phyloP scores from a whole-genome alignment of 2,113 vertebrate species.

The Fregetta grallaria region DNA sequence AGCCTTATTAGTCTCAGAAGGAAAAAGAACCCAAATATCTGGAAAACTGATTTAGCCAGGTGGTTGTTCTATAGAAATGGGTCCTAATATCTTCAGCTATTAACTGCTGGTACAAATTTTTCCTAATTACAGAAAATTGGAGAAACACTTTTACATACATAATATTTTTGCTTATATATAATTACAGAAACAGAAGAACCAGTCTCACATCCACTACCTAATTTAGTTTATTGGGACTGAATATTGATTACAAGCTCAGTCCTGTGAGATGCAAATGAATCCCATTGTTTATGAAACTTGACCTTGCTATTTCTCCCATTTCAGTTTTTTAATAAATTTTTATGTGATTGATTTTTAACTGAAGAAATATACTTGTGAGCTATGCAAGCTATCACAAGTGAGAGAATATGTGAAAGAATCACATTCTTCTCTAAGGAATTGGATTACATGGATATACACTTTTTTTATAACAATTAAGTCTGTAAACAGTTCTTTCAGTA shows the following conservation, averaged over 20 bases:
- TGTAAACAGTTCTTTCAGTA: neutral
- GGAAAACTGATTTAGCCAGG: neutral
- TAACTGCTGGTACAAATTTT: neutral
- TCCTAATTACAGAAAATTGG: neutral
- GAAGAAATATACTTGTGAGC: neutral
- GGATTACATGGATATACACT: neutral
- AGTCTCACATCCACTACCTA: neutral
- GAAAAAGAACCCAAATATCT: neutral
- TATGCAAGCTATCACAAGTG: neutral
- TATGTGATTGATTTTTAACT: neutral
- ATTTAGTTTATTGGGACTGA: neutral
- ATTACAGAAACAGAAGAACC: neutral
- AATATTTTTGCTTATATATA: neutral
- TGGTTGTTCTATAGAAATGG: neutral
- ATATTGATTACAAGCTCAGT: neutral
- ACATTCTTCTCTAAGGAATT: neutral
- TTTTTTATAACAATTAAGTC: neutral
- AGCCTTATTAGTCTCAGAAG: neutral
- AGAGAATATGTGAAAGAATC: neutral
- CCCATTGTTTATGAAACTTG: neutral
- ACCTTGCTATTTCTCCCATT: neutral
- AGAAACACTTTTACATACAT: neutral
- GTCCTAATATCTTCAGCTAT: neutral
- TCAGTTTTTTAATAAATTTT: neutral
- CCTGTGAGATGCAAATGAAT: neutral